Percentiles rank a stretch among this genome's conserved stretches.
Conservation (phyloP, 1,140 invertebrate species). For the Hirudo medicinalis region DNA sequence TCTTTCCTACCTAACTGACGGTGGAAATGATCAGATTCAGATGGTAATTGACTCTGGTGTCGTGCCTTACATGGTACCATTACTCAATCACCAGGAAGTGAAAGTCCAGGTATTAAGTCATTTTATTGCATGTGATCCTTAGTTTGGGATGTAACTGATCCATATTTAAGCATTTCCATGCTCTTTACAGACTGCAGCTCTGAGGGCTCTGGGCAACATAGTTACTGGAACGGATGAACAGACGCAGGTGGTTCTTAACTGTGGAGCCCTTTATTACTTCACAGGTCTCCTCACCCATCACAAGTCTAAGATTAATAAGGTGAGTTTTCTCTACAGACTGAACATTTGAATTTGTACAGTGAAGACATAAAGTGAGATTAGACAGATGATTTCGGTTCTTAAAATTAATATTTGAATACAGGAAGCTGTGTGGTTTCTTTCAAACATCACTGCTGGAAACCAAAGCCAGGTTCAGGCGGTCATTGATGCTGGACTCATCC, state of each 20-base stretch:
- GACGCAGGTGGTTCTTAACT: slow-evolving; percentile 84
- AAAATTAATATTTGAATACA: slow-evolving; percentile 34
- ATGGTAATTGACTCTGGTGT: slow-evolving; percentile 93
- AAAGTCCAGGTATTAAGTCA: slow-evolving; percentile 52
- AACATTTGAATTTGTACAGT: background rate
- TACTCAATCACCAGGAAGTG: slow-evolving; percentile 86
- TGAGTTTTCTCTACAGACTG: slow-evolving; percentile 21
- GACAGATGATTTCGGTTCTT: background rate
- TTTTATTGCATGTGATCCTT: background rate
- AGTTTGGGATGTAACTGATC: background rate
- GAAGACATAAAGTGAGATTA: background rate
- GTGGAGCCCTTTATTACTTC: slow-evolving; percentile 81
- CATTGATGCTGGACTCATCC: slow-evolving; percentile 82
- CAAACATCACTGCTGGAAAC: slow-evolving; percentile 96
- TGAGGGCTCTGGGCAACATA: slow-evolving; percentile 94
- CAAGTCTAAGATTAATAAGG: slow-evolving; percentile 64
- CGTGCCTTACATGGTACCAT: slow-evolving; percentile 81
- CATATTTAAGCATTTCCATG: no score
- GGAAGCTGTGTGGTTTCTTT: slow-evolving; percentile 97
- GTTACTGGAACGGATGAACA: slow-evolving; percentile 98
- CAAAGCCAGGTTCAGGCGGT: slow-evolving; percentile 91
- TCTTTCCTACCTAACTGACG: slow-evolving; percentile 93
- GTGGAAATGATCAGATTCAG: slow-evolving; percentile 96
- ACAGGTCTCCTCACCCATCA: slow-evolving; percentile 72
- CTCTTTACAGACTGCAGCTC: slow-evolving; percentile 68